Evolutionary conservation across 2,113 vertebrate species (phyloP).

Genomic region (Mesembrinibis cayennensis): DNA sequence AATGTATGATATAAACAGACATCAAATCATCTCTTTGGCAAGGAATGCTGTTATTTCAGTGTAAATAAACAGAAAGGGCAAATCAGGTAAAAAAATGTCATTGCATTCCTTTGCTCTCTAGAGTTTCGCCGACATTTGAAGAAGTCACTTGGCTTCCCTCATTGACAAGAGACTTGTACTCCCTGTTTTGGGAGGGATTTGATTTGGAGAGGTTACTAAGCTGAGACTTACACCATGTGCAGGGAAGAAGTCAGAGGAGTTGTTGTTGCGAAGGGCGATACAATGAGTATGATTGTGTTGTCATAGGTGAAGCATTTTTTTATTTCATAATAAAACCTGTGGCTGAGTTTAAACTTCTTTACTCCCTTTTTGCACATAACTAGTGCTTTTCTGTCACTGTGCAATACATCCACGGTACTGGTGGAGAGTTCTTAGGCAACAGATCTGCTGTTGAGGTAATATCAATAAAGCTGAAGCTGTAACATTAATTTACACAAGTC

Average conservation of each 20-base stretch:
- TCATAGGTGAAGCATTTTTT: not conserved
- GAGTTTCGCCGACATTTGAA: not conserved
- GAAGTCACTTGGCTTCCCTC: not conserved
- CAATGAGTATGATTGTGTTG: fast-evolving
- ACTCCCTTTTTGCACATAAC: not conserved
- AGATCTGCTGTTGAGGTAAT: not conserved
- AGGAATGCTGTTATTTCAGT: not conserved
- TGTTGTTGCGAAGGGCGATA: not conserved
- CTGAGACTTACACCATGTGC: not conserved
- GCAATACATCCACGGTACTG: not conserved
- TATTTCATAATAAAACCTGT: not conserved
- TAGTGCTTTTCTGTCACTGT: not conserved
- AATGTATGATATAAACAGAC: slow-evolving; percentile 1
- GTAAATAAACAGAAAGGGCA: slow-evolving; percentile 14
- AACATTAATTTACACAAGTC: not conserved
- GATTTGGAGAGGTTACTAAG: not conserved
- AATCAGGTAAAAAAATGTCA: not conserved
- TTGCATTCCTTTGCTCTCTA: not conserved
- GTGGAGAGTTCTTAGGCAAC: not conserved
- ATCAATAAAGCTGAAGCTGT: not conserved
- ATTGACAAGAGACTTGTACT: not conserved
- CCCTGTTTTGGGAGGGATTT: not conserved
- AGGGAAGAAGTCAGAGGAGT: not conserved
- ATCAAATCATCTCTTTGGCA: not conserved
- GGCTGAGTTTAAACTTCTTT: not conserved